Evolutionary conservation across 2,797 vertebrate species (phyloP).

Genomic region (Anolis apletophallus): DNA sequence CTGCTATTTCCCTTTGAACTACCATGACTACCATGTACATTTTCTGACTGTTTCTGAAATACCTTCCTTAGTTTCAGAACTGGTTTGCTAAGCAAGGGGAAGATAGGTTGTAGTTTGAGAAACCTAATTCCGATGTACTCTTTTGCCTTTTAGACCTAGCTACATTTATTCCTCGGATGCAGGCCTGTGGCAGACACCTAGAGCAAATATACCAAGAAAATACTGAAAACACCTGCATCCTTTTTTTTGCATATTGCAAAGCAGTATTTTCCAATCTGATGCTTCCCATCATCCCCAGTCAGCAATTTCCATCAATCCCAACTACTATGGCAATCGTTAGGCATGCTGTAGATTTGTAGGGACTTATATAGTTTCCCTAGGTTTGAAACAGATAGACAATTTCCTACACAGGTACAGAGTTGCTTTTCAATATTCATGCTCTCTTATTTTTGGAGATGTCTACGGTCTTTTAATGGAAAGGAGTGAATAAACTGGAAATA

Average conservation of each 20-base stretch:
- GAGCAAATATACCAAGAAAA: background rate
- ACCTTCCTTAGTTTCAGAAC: background rate
- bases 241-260: slow-evolving; percentile 70
- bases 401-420: slow-evolving; percentile 65
- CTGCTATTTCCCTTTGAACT: background rate
- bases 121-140: background rate
- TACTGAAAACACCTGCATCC: slow-evolving; percentile 51
- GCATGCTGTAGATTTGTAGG: background rate
- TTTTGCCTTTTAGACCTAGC: background rate
- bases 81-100: background rate
- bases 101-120: background rate
- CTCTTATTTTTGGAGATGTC: slow-evolving; percentile 65
- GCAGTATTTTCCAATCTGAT: slow-evolving; percentile 59
- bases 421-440: slow-evolving; percentile 73
- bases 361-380: background rate
- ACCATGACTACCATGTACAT: background rate
- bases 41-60: background rate
- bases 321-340: background rate
- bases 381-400: slow-evolving; percentile 68
- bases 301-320: background rate
- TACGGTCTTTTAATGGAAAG: slow-evolving; percentile 63
- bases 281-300: background rate
- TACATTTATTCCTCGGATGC: background rate
- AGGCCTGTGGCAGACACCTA: slow-evolving; percentile 39
- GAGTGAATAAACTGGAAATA: slow-evolving; percentile 84